phyloP scores from a whole-genome alignment of 2,888 invertebrate genomes.

The Halocaridina rubra region DNA sequence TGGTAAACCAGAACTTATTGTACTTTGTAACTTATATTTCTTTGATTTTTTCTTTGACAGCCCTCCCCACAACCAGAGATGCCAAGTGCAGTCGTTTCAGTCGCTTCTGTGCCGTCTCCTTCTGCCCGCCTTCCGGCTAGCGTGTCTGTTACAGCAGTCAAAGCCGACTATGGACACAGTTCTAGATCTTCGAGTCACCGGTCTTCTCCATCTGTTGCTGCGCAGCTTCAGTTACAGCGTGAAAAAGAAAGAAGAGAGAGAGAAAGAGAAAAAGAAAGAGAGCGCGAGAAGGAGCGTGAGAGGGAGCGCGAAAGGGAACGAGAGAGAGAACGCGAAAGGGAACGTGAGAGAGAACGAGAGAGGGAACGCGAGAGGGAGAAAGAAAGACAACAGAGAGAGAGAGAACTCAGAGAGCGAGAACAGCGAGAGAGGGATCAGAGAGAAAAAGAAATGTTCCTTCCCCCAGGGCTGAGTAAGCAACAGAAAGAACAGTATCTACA shows the following conservation, averaged over 20 bases:
- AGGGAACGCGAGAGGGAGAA: constrained; percentile 60
- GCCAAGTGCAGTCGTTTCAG: constrained; percentile 56
- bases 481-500: constrained; percentile 63
- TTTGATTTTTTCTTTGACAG: constrained; percentile 23
- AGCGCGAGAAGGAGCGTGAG: constrained; percentile 58
- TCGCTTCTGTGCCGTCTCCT: constrained; percentile 51
- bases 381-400: constrained; percentile 53
- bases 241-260: constrained; percentile 38
- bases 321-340: constrained; percentile 57
- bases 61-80: constrained; percentile 58
- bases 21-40: too few relatives aligned
- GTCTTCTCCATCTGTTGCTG: constrained; percentile 59
- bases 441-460: constrained; percentile 62
- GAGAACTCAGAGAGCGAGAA: constrained; percentile 55
- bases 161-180: constrained; percentile 41
- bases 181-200: constrained; percentile 36
- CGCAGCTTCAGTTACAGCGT: constrained; percentile 56
- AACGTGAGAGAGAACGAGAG: constrained; percentile 56
- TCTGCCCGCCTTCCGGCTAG: constrained; percentile 58
- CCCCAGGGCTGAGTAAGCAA: constrained; percentile 62
- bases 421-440: constrained; percentile 54
- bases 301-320: constrained; percentile 56
- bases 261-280: constrained; percentile 53
- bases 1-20: too few relatives aligned
- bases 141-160: constrained; percentile 60